phyloP scores from a whole-genome alignment of 2,113 vertebrate genomes.

The Uria lomvia region DNA sequence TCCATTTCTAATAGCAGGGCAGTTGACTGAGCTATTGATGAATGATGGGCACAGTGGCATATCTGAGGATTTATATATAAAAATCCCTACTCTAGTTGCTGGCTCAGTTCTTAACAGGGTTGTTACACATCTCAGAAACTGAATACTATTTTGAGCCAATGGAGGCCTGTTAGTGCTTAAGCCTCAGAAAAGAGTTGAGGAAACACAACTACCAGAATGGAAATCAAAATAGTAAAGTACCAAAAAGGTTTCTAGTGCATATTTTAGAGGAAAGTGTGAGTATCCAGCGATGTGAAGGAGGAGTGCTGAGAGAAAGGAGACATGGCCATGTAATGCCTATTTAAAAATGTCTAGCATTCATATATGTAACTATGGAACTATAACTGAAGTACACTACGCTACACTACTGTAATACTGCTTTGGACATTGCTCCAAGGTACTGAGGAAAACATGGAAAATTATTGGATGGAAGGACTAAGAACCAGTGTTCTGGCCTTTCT shows the following conservation, averaged over 20 bases:
- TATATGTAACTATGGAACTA: background rate
- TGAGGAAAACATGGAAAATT: background rate
- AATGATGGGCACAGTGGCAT: constrained; percentile 13
- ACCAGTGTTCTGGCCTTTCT: background rate
- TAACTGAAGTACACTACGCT: background rate
- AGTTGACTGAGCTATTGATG: constrained; percentile 16
- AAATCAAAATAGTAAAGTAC: background rate
- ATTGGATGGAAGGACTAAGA: background rate
- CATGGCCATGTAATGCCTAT: background rate
- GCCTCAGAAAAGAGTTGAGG: background rate
- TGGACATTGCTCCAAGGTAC: background rate
- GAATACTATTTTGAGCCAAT: background rate
- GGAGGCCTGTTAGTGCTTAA: background rate
- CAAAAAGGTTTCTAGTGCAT: background rate
- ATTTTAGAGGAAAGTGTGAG: background rate
- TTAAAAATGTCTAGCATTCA: background rate
- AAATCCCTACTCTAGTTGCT: background rate
- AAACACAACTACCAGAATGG: background rate
- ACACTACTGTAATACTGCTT: background rate
- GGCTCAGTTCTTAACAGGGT: background rate
- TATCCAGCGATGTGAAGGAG: background rate
- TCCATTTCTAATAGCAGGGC: constrained; percentile 5
- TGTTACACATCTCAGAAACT: background rate
- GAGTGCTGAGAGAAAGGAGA: background rate
- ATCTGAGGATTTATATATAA: background rate